Conservation (phyloP, 2,888 invertebrate genomes). For the Oligia strigilis region DNA sequence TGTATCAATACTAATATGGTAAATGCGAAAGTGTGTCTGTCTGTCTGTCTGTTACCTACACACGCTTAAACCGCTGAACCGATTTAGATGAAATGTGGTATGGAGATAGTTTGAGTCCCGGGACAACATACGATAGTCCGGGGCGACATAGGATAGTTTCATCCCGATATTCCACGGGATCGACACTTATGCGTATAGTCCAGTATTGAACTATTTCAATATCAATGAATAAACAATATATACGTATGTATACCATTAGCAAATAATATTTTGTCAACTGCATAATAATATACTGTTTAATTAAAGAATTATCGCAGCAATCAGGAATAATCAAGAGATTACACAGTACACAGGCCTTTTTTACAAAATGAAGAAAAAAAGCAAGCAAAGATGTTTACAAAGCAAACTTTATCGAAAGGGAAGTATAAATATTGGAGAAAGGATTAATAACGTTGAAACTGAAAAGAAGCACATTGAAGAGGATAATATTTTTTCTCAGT, state of each 20-base stretch:
- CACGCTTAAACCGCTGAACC: no score
- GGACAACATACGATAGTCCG: no score
- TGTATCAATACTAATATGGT: neutral
- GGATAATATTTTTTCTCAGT: neutral
- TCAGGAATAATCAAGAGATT: neutral
- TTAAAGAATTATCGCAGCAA: neutral
- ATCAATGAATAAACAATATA: neutral
- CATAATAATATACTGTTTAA: neutral
- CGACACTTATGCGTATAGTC: neutral
- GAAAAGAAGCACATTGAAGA: neutral
- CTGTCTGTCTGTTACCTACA: no score
- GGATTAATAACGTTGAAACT: conserved; percentile 2
- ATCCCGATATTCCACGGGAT: no score
- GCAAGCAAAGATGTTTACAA: neutral
- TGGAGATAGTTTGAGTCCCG: no score
- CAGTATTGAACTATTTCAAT: neutral
- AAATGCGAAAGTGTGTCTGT: no score
- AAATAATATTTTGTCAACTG: neutral
- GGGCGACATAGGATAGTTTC: no score
- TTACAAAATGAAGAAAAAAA: neutral
- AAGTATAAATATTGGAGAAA: neutral
- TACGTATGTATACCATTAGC: neutral
- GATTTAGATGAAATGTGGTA: no score
- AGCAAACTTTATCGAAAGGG: neutral
- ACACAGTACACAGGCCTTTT: neutral